These are phyloP conservation scores for Folsomia manolachei DNA, from an alignment of 2,888 invertebrate genomes.

Conservation along the genomic window DNA sequence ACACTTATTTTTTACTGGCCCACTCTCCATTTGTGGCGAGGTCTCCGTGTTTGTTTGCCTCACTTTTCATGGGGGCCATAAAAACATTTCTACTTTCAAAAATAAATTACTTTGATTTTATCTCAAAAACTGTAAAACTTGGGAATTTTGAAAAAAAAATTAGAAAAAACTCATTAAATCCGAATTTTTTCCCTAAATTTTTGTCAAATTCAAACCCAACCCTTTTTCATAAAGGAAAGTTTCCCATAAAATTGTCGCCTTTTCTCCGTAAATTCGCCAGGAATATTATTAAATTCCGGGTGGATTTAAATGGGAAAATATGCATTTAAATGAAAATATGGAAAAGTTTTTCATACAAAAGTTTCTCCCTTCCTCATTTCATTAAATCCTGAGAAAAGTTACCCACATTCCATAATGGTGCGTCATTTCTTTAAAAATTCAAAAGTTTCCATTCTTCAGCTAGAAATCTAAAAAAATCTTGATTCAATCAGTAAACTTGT, in stretches of 20 bases:
- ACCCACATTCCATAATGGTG: too few species aligned
- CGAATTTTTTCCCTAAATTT: not conserved
- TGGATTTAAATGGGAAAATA: constrained; percentile 11
- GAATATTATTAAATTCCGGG: constrained; percentile 17
- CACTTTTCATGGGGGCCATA: too few species aligned
- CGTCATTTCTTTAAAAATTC: too few species aligned
- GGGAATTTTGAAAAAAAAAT: not conserved
- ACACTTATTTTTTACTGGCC: not conserved
- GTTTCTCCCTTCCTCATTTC: not conserved
- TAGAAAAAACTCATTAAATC: not conserved
- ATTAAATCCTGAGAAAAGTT: too few species aligned
- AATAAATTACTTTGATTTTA: not conserved
- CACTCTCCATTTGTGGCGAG: not conserved
- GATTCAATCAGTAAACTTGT: too few species aligned
- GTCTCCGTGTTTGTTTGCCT: not conserved
- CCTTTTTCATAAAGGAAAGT: not conserved
- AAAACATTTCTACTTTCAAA: not conserved
- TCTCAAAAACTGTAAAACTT: too few species aligned
- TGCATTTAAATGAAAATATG: constrained; percentile 18
- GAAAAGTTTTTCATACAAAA: constrained; percentile 7
- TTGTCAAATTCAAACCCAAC: not conserved
- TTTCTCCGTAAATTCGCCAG: not conserved
- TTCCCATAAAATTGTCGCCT: constrained; percentile 8
- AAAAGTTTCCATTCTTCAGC: too few species aligned
- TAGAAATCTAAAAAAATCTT: too few species aligned